Evolutionary conservation across 2,797 vertebrate genomes (phyloP).

Genomic region (Melanotaenia trifasciata): DNA sequence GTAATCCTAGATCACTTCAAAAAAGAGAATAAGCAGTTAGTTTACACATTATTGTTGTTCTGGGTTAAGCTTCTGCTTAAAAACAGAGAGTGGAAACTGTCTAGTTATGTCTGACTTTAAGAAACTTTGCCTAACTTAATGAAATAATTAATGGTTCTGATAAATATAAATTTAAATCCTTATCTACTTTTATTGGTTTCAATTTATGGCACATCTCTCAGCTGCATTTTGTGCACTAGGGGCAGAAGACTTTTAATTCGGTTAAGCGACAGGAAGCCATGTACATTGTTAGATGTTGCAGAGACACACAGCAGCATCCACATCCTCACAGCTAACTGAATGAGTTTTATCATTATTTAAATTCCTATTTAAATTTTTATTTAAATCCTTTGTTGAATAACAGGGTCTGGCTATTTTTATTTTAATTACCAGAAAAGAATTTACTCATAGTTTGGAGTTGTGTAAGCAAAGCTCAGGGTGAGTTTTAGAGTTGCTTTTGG

Average conservation of each 20-base stretch:
- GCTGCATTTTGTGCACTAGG: slow-evolving; percentile 10
- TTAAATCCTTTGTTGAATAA: background rate
- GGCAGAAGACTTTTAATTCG: slow-evolving; percentile 19
- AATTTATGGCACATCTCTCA: background rate
- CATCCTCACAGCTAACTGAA: background rate
- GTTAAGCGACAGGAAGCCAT: background rate
- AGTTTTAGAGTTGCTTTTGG: background rate
- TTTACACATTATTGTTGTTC: background rate
- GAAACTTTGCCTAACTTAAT: no score
- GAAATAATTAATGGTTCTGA: background rate
- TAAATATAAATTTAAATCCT: background rate
- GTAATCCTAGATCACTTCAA: background rate
- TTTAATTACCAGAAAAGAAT: background rate
- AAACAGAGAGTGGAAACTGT: background rate
- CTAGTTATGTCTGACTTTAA: background rate
- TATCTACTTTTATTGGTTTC: background rate
- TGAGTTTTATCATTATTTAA: slow-evolving; percentile 3
- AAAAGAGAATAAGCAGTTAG: background rate
- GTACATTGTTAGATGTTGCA: background rate
- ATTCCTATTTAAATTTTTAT: background rate
- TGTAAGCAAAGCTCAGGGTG: background rate
- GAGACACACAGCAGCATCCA: background rate
- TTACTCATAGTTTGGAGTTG: background rate
- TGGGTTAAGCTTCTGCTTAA: background rate
- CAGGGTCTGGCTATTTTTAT: background rate